Conservation (phyloP, 2,797 vertebrate genomes). For the Yasuhikotakia modesta region DNA sequence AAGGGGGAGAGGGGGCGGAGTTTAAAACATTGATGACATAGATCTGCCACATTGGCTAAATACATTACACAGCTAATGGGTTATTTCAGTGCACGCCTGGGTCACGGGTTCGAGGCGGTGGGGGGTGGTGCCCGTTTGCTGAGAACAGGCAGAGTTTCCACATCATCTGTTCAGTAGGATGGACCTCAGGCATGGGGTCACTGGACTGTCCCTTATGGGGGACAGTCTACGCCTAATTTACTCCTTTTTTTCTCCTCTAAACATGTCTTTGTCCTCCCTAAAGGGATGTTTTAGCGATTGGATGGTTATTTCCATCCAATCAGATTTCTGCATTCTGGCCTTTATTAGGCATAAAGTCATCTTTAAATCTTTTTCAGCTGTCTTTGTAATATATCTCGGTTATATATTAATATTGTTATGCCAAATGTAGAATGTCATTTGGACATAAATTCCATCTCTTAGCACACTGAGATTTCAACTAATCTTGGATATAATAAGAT, state of each 20-base stretch:
- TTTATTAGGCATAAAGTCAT: slow-evolving; percentile 55
- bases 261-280: slow-evolving; percentile 30
- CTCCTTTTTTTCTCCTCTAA: slow-evolving; percentile 13
- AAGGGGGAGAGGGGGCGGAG: slow-evolving; percentile 59
- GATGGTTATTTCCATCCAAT: slow-evolving; percentile 42
- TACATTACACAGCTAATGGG: slow-evolving; percentile 75
- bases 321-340: slow-evolving; percentile 50
- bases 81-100: slow-evolving; percentile 64
- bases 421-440: slow-evolving; percentile 66
- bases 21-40: slow-evolving; percentile 64
- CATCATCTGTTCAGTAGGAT: slow-evolving; percentile 54
- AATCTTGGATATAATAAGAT: slow-evolving; percentile 76
- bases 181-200: slow-evolving; percentile 42
- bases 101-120: slow-evolving; percentile 71
- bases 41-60: slow-evolving; percentile 63
- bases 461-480: slow-evolving; percentile 69
- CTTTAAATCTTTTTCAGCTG: slow-evolving; percentile 59
- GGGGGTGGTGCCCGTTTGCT: slow-evolving; percentile 67
- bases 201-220: slow-evolving; percentile 39
- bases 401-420: slow-evolving; percentile 68
- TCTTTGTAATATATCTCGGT: slow-evolving; percentile 50
- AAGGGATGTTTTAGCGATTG: background rate
- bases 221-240: slow-evolving; percentile 50
- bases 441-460: slow-evolving; percentile 66
- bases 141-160: slow-evolving; percentile 45